These are phyloP conservation scores for Drosophila tripunctata DNA, from an alignment of 2,888 invertebrate species.

Conservation along the genomic window DNA sequence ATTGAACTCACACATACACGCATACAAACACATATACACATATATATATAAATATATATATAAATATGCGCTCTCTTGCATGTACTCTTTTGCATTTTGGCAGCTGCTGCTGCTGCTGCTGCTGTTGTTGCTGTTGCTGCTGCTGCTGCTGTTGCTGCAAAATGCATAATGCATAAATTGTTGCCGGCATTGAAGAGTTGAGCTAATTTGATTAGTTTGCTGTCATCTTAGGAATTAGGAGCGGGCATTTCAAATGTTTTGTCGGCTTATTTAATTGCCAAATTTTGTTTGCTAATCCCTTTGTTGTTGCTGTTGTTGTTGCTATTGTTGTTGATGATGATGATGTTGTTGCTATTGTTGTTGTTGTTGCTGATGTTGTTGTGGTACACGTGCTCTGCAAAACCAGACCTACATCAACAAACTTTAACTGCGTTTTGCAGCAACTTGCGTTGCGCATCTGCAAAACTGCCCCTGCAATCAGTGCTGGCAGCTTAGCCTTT, in stretches of 20 bases:
- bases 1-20: conserved; percentile 65
- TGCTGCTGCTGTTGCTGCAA: conserved; percentile 22
- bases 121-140: conserved; percentile 11
- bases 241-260: too few species aligned
- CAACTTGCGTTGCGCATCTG: conserved; percentile 54
- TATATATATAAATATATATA: conserved; percentile 2
- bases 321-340: too few species aligned
- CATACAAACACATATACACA: conserved; percentile 7
- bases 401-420: conserved; percentile 83
- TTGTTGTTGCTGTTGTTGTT: too few species aligned
- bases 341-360: too few species aligned
- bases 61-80: neutral
- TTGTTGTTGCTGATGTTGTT: too few species aligned
- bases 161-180: conserved; percentile 60
- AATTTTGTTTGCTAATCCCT: too few species aligned
- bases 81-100: conserved; percentile 44
- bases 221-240: conserved; percentile 52
- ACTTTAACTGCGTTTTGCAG: conserved; percentile 39
- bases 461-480: conserved; percentile 40
- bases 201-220: conserved; percentile 60
- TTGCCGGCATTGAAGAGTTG: conserved; percentile 46
- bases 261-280: conserved; percentile 13
- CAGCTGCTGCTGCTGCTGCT: conserved; percentile 43
- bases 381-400: conserved; percentile 69
- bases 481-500: too few species aligned